Conservation (phyloP, 2,888 invertebrate genomes). For the Temnothorax unifasciatus region DNA sequence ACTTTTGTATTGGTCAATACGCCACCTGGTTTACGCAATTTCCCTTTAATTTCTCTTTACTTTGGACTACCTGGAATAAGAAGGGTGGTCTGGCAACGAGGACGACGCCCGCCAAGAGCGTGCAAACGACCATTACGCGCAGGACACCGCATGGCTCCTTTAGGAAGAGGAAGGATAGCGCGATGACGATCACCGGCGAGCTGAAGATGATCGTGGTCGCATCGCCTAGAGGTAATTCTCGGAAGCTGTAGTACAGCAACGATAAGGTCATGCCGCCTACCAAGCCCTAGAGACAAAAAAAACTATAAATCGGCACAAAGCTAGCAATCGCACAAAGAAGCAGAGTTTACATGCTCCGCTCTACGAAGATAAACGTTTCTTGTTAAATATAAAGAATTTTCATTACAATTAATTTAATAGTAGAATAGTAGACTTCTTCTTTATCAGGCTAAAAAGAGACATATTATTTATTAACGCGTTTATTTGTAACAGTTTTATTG, state of each 20-base stretch:
- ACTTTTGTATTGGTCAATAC: too few species aligned
- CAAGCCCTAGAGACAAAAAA: constrained; percentile 81
- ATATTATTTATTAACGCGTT: background rate
- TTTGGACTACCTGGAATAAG: constrained; percentile 82
- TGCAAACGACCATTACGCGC: constrained; percentile 85
- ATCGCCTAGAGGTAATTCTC: constrained; percentile 86
- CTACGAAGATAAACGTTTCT: background rate
- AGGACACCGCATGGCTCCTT: constrained; percentile 86
- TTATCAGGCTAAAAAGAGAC: background rate
- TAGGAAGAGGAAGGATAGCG: constrained; percentile 85
- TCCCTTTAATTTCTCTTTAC: background rate
- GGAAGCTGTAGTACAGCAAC: constrained; percentile 86
- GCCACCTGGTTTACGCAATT: background rate
- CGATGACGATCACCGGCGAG: constrained; percentile 86
- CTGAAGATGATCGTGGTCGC: constrained; percentile 87
- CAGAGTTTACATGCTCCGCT: background rate
- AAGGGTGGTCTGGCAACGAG: constrained; percentile 86
- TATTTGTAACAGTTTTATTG: background rate
- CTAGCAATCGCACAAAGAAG: background rate
- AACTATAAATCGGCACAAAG: background rate
- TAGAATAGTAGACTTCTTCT: background rate
- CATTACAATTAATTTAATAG: background rate
- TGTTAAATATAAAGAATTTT: background rate
- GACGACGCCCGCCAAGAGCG: constrained; percentile 85
- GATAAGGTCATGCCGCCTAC: constrained; percentile 86